Percentiles rank a stretch among this genome's conserved stretches.
Conservation (phyloP, 1,140 invertebrate genomes). For the Atta texana region DNA sequence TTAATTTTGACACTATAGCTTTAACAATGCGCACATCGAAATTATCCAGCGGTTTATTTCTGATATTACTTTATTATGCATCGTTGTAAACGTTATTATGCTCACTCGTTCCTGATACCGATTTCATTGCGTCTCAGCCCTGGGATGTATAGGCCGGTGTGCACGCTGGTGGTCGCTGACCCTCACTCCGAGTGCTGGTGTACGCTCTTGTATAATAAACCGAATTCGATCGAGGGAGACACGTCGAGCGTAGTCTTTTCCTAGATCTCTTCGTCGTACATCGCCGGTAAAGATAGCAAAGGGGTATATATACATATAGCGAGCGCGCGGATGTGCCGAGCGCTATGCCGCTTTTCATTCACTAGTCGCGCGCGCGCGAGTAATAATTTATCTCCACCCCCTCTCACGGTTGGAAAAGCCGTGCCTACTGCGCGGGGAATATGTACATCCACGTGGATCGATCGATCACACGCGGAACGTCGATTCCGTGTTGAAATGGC, state of each 20-base stretch:
- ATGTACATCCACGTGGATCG: background rate
- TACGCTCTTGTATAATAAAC: slow-evolving; percentile 85
- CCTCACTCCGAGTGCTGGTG: slow-evolving; percentile 73
- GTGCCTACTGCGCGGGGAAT: background rate
- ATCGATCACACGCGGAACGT: slow-evolving; percentile 35
- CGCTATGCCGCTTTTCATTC: slow-evolving; percentile 51
- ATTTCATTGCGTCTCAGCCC: background rate
- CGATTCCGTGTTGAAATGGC: slow-evolving; percentile 7
- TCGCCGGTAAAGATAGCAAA: slow-evolving; percentile 50
- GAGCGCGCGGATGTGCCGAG: background rate
- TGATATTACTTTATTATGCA: background rate
- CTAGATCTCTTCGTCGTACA: slow-evolving; percentile 63
- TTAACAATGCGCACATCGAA: background rate
- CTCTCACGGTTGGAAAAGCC: background rate
- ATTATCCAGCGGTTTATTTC: slow-evolving; percentile 26
- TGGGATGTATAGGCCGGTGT: slow-evolving; percentile 75
- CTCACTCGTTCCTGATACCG: background rate
- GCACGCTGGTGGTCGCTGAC: slow-evolving; percentile 83
- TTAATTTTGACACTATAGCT: too few relatives aligned
- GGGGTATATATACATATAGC: background rate
- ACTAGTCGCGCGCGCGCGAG: slow-evolving; percentile 49
- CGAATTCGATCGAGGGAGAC: slow-evolving; percentile 83
- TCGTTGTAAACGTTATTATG: slow-evolving; percentile 6
- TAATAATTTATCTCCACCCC: slow-evolving; percentile 50
- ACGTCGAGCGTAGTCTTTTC: slow-evolving; percentile 62